phyloP scores from a whole-genome alignment of 1,140 invertebrate genomes.

The Trachymyrmex cornetzi region DNA sequence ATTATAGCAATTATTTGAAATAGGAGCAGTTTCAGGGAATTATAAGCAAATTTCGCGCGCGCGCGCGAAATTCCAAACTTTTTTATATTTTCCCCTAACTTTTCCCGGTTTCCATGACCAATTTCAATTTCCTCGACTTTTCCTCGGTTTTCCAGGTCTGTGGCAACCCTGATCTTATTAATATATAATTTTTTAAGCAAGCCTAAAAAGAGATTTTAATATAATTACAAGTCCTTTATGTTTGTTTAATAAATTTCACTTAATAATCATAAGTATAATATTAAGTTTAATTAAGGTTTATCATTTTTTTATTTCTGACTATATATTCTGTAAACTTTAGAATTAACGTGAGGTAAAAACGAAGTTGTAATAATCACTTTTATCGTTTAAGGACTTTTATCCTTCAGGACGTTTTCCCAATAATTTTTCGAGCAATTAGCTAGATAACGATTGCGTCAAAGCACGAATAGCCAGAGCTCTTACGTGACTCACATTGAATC shows the following conservation, averaged over 20 bases:
- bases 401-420: background rate
- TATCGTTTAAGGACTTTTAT: background rate
- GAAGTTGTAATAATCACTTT: background rate
- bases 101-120: no score
- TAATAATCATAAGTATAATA: conserved; percentile 5
- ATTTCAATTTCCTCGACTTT: no score
- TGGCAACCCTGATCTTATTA: background rate
- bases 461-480: background rate
- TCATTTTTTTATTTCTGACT: background rate
- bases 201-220: background rate
- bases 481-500: background rate
- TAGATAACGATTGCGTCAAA: conserved; percentile 29
- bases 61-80: no score
- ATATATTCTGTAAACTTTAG: background rate
- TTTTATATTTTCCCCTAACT: no score
- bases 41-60: no score
- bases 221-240: background rate
- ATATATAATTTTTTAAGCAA: background rate
- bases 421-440: conserved; percentile 48
- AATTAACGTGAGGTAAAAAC: background rate
- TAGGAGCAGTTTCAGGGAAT: no score
- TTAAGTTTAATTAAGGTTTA: conserved; percentile 4
- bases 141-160: no score
- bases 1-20: no score
- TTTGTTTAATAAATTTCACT: background rate